Evolutionary conservation across 2,797 vertebrate species (phyloP).

Genomic region (Arnoldichthys spilopterus): DNA sequence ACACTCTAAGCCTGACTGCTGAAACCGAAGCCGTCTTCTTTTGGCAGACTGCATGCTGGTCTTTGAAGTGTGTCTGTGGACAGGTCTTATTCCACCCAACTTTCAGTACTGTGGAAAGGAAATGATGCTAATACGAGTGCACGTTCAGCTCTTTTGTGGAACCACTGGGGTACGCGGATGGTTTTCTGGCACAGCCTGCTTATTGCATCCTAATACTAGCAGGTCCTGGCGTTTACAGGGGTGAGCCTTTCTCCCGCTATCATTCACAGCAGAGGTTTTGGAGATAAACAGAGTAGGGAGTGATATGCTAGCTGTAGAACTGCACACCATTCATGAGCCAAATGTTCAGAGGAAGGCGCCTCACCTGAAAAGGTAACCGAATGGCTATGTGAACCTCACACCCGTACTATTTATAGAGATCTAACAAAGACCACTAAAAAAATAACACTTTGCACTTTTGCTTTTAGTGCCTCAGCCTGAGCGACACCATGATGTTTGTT

Average conservation of each 20-base stretch:
- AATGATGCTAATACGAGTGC: no score
- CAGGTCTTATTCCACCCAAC: no score
- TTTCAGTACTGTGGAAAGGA: no score
- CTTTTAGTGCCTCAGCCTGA: background rate
- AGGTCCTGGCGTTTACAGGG: background rate
- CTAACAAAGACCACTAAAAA: conserved; percentile 7
- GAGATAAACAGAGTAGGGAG: background rate
- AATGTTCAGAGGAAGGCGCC: background rate
- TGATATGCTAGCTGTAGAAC: background rate
- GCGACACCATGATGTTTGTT: conserved; percentile 2
- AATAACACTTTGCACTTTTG: conserved; percentile 5
- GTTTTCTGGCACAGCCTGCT: no score
- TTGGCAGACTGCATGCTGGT: no score
- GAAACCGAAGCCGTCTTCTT: background rate
- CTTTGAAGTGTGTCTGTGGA: background rate
- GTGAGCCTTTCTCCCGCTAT: background rate
- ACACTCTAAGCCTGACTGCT: background rate
- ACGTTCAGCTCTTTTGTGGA: no score
- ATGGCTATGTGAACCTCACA: conserved; percentile 4
- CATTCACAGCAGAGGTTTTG: background rate
- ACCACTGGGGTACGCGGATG: no score
- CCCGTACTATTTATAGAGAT: conserved; percentile 28
- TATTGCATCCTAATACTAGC: no score
- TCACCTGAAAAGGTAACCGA: conserved; percentile 10
- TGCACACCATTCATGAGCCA: background rate